Base-by-base conservation (phyloP, 2,113 vertebrate genomes). In the Nothoprocta pentlandii region DNA sequence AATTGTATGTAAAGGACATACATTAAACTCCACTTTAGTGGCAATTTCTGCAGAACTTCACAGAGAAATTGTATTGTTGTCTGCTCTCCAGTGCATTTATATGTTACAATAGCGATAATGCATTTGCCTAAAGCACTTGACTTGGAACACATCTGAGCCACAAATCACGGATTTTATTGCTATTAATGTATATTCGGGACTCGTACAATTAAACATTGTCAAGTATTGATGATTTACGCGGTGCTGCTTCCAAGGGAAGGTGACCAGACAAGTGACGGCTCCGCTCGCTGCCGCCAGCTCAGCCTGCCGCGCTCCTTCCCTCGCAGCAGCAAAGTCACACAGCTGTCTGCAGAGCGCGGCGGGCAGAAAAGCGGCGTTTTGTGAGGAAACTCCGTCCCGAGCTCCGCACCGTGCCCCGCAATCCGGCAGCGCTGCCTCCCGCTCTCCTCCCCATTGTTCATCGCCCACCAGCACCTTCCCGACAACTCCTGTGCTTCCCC, bases 51-150 rank as follows among this genome's bases (percentile, higher is more conserved):
- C 94, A 91, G 87, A 95, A 97, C 83, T 96, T 97, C 2, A 3
- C 73, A 85, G 92, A 73, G 94, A 97, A 94, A 91, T 95, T 85
- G 85, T 93, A 94, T 87, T 95, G 95, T 96, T 95, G 92, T 80
- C 94, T 95, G 91, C 85, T 96, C 94, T 96, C 83, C 87, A 94
- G 92, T 96, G 93, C 95, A 94, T 96, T 96, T 94, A 70, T 92
- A 93, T 64, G 75, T 96, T 91, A 96, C 2, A 77, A 91, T 94
- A 97, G 96, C 69, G 81, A 92, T 94, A 97, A 96, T 93, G 92
- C 86, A 96, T 96, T 96, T 92, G 92, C 85, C 96, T 94, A 96
- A 96, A 97, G 92, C 96, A 94, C 97, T 97, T 96, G 95, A 93
- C 94, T 96, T 91, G 59, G 93, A 96, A 94, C 86, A 94, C 74